Conservation (phyloP, 2,797 vertebrate genomes). For the Tauraco hartlaubi region DNA sequence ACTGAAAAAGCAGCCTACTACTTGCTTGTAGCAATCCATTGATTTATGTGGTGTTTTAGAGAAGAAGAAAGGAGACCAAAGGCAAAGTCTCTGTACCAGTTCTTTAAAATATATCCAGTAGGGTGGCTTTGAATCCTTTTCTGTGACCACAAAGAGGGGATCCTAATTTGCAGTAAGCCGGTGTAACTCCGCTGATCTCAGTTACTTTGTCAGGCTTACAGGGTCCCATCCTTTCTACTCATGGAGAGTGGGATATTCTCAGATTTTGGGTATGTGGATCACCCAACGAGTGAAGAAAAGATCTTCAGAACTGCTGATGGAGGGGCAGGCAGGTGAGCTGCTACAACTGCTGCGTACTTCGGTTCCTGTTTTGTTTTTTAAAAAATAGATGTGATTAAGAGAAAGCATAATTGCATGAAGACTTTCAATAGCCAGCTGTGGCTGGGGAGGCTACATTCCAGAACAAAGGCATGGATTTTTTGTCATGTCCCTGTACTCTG, state of each 20-base stretch:
- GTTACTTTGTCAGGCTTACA: not conserved
- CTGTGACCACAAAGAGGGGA: not conserved
- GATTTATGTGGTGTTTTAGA: not conserved
- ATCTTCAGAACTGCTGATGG: not conserved
- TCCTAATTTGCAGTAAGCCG: not conserved
- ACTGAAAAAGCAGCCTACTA: not conserved
- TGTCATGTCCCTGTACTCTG: not conserved
- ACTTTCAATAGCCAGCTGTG: constrained; percentile 22
- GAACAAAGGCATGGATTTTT: constrained; percentile 25
- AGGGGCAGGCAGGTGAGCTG: not conserved
- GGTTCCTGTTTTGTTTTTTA: not conserved
- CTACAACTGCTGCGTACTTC: not conserved
- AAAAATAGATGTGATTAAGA: not conserved
- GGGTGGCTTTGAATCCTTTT: not conserved
- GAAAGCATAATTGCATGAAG: not conserved
- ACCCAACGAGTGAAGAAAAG: not conserved
- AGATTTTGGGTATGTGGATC: not conserved
- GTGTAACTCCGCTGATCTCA: not conserved
- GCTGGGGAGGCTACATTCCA: constrained; percentile 26
- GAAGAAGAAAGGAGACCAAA: not conserved
- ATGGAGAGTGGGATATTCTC: not conserved
- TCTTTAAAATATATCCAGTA: not conserved
- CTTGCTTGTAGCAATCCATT: not conserved
- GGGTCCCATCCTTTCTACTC: not conserved
- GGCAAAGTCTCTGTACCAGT: not conserved